phyloP scores from a whole-genome alignment of 2,797 vertebrate species.

The Percopsis omiscomaycus region DNA sequence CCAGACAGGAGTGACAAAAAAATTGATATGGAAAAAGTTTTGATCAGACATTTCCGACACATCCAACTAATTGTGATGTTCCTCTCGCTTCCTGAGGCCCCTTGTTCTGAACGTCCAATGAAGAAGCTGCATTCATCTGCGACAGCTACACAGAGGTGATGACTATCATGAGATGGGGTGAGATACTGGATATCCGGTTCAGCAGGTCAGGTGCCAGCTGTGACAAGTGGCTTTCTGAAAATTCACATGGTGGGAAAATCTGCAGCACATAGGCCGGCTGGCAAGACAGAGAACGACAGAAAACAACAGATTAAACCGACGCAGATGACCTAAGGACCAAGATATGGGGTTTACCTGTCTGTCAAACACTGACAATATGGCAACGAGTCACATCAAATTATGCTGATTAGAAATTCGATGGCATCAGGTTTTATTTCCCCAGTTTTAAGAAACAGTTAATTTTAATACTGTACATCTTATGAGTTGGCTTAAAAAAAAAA shows the following conservation, averaged over 20 bases:
- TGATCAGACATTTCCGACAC: conserved; percentile 46
- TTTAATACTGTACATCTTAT: too few relatives aligned
- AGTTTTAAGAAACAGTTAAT: too few relatives aligned
- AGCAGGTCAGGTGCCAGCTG: conserved; percentile 96
- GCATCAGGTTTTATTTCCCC: too few relatives aligned
- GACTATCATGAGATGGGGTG: conserved; percentile 99
- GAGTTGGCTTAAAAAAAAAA: too few relatives aligned
- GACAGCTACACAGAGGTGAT: conserved; percentile 92
- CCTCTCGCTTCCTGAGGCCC: conserved; percentile 74
- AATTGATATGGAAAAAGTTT: conserved; percentile 36
- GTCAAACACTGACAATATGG: too few relatives aligned
- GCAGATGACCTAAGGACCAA: too few relatives aligned
- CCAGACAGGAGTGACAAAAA: conserved; percentile 66
- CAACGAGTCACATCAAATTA: too few relatives aligned
- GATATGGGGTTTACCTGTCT: too few relatives aligned
- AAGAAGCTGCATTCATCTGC: conserved; percentile 33
- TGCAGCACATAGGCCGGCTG: conserved; percentile 98
- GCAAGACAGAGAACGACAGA: background rate
- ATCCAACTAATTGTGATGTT: conserved; percentile 44
- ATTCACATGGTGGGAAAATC: conserved; percentile 98
- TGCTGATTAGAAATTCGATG: too few relatives aligned
- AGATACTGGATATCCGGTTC: conserved; percentile 97
- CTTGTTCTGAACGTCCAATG: conserved; percentile 47
- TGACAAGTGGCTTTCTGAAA: conserved; percentile 95
- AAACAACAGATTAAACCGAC: background rate